Conservation (phyloP, 2,888 invertebrate genomes). For the Poecilus cupreus region DNA sequence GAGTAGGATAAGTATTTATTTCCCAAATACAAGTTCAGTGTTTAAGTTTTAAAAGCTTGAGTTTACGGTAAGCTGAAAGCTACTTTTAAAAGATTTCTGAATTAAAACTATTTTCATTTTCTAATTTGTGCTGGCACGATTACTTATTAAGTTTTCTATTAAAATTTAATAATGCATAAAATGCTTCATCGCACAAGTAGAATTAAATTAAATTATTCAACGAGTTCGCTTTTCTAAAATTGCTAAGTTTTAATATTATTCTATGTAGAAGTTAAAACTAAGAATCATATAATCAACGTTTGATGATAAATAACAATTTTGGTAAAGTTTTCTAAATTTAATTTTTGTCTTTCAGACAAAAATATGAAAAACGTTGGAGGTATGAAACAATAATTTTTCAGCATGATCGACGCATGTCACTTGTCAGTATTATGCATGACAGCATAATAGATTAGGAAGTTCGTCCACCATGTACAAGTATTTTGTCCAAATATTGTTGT, state of each 20-base stretch:
- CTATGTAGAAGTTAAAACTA: background rate
- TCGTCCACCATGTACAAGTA: background rate
- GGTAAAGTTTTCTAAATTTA: slow-evolving; percentile 23
- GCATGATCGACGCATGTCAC: slow-evolving; percentile 42
- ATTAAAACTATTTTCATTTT: background rate
- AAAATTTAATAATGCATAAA: slow-evolving; percentile 13
- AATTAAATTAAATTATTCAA: background rate
- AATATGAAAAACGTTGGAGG: slow-evolving; percentile 86
- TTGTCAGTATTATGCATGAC: slow-evolving; percentile 10
- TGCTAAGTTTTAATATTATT: background rate
- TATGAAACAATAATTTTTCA: slow-evolving; percentile 71
- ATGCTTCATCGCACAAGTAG: slow-evolving; percentile 29
- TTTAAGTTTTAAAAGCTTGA: background rate
- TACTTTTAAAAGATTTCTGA: background rate
- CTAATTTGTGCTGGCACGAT: slow-evolving; percentile 9
- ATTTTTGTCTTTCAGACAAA: slow-evolving; percentile 78
- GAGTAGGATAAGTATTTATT: background rate
- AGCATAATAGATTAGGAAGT: background rate
- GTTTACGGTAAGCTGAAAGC: background rate
- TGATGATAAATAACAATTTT: background rate
- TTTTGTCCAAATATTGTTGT: background rate
- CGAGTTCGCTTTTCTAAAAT: background rate
- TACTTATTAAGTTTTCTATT: background rate
- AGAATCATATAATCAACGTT: slow-evolving; percentile 37
- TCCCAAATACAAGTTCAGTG: background rate